Percentiles rank a stretch among this genome's conserved stretches.
phyloP scores from a whole-genome alignment of 2,113 vertebrate genomes.

The Enhydra lutris region DNA sequence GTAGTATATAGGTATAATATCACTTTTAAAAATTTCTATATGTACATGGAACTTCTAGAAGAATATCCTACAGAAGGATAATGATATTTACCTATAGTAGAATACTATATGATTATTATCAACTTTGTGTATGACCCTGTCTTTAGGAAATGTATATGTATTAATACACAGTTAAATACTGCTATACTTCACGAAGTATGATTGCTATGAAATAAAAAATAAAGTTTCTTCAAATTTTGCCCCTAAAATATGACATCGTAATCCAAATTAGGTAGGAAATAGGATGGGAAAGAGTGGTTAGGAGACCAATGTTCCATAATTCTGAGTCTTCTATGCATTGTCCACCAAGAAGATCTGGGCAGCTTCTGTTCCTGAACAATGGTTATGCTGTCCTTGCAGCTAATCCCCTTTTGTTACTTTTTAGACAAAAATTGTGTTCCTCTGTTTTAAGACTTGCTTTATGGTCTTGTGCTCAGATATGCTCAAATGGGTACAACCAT shows the following conservation, averaged over 20 bases:
- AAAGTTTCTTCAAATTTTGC: conserved; percentile 28
- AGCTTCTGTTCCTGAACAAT: conserved; percentile 82
- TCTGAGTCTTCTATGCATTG: conserved; percentile 89
- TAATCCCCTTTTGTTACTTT: neutral
- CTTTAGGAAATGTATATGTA: neutral
- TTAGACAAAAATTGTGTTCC: neutral
- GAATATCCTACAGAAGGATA: neutral
- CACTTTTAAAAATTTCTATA: neutral
- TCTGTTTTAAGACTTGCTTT: conserved; percentile 31
- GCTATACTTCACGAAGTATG: neutral
- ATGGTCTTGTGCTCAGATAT: neutral
- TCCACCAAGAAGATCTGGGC: conserved; percentile 82
- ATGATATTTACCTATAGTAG: neutral
- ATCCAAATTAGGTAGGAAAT: conserved; percentile 7
- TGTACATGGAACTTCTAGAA: neutral
- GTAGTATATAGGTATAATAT: neutral
- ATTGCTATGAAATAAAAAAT: neutral
- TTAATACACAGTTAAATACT: neutral
- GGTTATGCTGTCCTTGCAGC: conserved; percentile 79
- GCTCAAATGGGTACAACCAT: neutral
- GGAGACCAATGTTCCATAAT: neutral
- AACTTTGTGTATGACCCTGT: neutral
- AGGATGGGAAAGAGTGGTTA: neutral
- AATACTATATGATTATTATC: neutral
- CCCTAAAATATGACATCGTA: conserved; percentile 33